Evolutionary conservation across 2,113 vertebrate genomes (phyloP).

Genomic region (Ophiodon elongatus): DNA sequence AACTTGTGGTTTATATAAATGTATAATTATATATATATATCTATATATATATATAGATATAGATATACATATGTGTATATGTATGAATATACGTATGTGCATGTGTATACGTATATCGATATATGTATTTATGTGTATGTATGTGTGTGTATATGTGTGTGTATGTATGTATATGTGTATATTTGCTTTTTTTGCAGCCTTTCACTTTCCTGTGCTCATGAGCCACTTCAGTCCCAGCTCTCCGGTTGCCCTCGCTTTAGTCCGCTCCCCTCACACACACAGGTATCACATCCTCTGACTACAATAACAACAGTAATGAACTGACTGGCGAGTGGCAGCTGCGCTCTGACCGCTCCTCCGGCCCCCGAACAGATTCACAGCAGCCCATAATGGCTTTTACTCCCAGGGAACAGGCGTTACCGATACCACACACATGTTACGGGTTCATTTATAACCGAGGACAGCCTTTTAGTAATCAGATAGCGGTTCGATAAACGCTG

Average conservation of each 20-base stretch:
- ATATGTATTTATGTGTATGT: too few relatives aligned
- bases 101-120: too few relatives aligned
- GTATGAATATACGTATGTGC: too few relatives aligned
- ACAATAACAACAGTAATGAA: constrained; percentile 67
- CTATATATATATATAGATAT: too few relatives aligned
- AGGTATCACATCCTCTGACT: constrained; percentile 41
- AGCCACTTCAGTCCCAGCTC: constrained; percentile 9
- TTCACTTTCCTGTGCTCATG: not conserved
- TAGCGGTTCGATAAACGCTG: constrained; percentile 78
- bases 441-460: constrained; percentile 76
- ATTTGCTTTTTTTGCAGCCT: too few relatives aligned
- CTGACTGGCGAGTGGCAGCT: constrained; percentile 64
- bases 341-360: constrained; percentile 47
- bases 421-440: constrained; percentile 69
- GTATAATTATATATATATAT: not conserved
- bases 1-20: not conserved
- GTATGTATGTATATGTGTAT: too few relatives aligned
- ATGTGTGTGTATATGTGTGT: too few relatives aligned
- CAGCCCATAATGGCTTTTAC: constrained; percentile 62
- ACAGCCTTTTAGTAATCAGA: constrained; percentile 83
- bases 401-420: constrained; percentile 45
- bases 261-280: constrained; percentile 8
- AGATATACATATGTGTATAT: too few relatives aligned
- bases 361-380: constrained; percentile 66
- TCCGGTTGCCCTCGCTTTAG: constrained; percentile 16